Evolutionary conservation across 2,797 vertebrate species (phyloP), one percentile per base, ranked within the genome.

Genomic region (Sparidentex hasta): DNA sequence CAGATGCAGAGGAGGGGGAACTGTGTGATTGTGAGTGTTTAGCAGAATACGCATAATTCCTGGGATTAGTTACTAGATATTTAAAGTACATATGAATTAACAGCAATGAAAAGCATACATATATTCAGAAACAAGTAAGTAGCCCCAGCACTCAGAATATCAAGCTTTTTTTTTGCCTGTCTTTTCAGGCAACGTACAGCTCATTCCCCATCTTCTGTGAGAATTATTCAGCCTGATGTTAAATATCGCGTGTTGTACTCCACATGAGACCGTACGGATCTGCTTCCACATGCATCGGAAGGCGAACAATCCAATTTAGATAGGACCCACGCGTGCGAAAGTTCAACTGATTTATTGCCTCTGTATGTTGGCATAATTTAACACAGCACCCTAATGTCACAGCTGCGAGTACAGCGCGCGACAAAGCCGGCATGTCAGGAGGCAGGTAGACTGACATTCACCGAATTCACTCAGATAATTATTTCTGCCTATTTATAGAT

Each of bases 401-500:
- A 23, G 55, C 75, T 65, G 70, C 13, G 18, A 59, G 25, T 61
- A 51, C 51, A 56, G 16, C 52, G 56, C 33, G 13, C 41, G 41
- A 63, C 47, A 80, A 81, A 69, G 64, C 12, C 27, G 23, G 51
- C 21, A 9, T 56, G n/a, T 74, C 55, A 50, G 55, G 54, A 67
- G 51, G 51, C 77, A 54, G 55, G 56, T 59, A 56, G 66, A 66
- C 59, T 85, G 74, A 82, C 68, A 65, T 77, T 81, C 41, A 62
- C 50, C 50, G 46, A 38, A 80, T 72, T 78, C 76, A 61, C 33
- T 33, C 47, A 74, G 61, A 47, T 74, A 71, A 87, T 87, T 85
- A 84, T 76, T 76, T 20, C 46, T 50, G 56, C 54, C 76, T 87
- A 89, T 88, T 87, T 88, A 83, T 90, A 86, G 86, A 72, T 78